Conservation (phyloP, 2,888 invertebrate genomes). For the Yponomeuta plumbellus region DNA sequence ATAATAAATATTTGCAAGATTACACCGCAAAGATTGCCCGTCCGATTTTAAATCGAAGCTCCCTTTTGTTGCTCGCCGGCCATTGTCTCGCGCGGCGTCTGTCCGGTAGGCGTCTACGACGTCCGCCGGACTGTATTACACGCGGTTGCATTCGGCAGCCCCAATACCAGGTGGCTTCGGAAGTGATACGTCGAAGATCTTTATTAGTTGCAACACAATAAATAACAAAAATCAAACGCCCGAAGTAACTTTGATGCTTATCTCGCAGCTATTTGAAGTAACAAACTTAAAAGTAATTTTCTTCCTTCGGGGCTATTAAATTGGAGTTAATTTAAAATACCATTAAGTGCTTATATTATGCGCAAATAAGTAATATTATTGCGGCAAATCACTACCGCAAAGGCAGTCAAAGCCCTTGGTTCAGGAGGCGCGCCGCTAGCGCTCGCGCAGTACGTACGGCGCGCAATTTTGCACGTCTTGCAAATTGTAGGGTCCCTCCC, state of each 20-base stretch:
- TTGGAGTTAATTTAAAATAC: slow-evolving; percentile 12
- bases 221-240: slow-evolving; percentile 8
- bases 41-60: slow-evolving; percentile 60
- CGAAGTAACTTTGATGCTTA: background rate
- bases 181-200: slow-evolving; percentile 16
- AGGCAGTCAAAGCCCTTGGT: background rate
- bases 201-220: slow-evolving; percentile 16
- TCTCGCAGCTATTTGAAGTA: background rate
- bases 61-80: slow-evolving; percentile 41
- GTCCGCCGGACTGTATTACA: slow-evolving; percentile 57
- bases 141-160: slow-evolving; percentile 62
- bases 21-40: slow-evolving; percentile 59
- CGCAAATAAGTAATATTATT: slow-evolving; percentile 33
- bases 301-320: background rate
- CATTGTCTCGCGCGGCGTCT: slow-evolving; percentile 45
- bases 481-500: slow-evolving; percentile 65
- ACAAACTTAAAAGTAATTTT: background rate
- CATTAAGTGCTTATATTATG: slow-evolving; percentile 19
- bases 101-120: slow-evolving; percentile 38
- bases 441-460: slow-evolving; percentile 2
- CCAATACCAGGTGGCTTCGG: slow-evolving; percentile 30
- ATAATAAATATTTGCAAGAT: slow-evolving; percentile 76
- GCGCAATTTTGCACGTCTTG: slow-evolving; percentile 43
- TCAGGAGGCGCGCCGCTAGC: slow-evolving; percentile 2
- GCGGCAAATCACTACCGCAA: slow-evolving; percentile 46